Evolutionary conservation across 2,888 invertebrate species (phyloP), one percentile per base, ranked within the genome.

Genomic region (Temnothorax ravouxi): DNA sequence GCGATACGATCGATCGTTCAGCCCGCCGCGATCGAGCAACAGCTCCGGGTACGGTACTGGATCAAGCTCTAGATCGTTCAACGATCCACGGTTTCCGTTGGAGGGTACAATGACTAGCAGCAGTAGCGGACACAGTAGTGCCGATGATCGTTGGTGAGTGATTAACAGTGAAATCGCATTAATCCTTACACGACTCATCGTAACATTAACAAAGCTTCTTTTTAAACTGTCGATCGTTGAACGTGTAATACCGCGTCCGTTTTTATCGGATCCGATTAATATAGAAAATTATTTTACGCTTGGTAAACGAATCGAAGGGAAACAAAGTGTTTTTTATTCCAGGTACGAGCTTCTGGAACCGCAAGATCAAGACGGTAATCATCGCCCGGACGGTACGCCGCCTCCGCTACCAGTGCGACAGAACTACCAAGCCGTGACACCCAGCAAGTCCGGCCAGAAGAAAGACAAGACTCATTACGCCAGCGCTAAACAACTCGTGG

Each of bases 21-120:
- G 97, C 66, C 98, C 98, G 69, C 98, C 98, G 75, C 96, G 97
- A 92, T 97, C 98, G 86, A 97, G 97, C 92, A 97, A 97, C 94
- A 97, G 97, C 95, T 97, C 97, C 54, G 98, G 98, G 4, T 98
- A 98, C 94, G 98, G 98, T 83, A 98, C 98, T 9, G 98, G 97
- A 94, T 95, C 95, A 41, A 95, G 95, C 90, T 95, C 95, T 77
- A 93, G 94, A 87, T 95, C 95, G 88, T 94, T 94, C 91, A 94
- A 94, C 91, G 94, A 95, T 92, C 94, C 95, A 52, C 93, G 95
- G 76, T 94, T 94, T 91, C 93, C 93, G 81, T 90, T 95, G 87
- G 94, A 96, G 95, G 96, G 96, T 77, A 96, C 96, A 84, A 95
- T 96, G 95, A 96, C 96, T 25, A 96, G 96, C 93, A 96, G 96